Evolutionary conservation across 2,797 vertebrate genomes (phyloP).

Genomic region (Phalanger gymnotis): DNA sequence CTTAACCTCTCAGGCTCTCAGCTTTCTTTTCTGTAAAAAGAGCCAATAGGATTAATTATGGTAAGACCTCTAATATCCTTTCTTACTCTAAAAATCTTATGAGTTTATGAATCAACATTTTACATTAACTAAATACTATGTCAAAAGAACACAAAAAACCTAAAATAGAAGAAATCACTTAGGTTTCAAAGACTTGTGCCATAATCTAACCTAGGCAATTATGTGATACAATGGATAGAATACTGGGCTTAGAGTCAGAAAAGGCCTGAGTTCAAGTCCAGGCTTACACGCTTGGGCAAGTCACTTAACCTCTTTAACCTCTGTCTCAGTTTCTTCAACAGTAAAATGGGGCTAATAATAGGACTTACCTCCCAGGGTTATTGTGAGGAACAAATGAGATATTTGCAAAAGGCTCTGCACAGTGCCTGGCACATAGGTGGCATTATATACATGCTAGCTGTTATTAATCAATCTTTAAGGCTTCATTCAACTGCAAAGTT

Average conservation of each 20-base stretch:
- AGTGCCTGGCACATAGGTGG: not conserved
- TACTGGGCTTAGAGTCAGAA: not conserved
- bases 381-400: not conserved
- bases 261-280: not conserved
- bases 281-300: not conserved
- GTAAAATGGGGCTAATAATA: not conserved
- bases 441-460: not conserved
- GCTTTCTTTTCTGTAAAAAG: not conserved
- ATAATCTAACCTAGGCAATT: not conserved
- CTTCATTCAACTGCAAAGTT: rapidly evolving
- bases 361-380: not conserved
- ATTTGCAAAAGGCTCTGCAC: not conserved
- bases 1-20: not conserved
- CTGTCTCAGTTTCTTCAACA: not conserved
- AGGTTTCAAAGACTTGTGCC: not conserved
- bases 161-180: not conserved
- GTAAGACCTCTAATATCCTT: not conserved
- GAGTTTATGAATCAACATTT: not conserved
- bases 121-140: not conserved
- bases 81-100: not conserved
- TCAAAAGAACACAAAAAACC: not conserved
- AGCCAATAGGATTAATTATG: not conserved
- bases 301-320: not conserved
- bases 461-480: not conserved
- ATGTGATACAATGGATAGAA: not conserved